These are phyloP conservation scores for Acromyrmex heyeri DNA, from an alignment of 1,140 invertebrate species.

Conservation along the genomic window DNA sequence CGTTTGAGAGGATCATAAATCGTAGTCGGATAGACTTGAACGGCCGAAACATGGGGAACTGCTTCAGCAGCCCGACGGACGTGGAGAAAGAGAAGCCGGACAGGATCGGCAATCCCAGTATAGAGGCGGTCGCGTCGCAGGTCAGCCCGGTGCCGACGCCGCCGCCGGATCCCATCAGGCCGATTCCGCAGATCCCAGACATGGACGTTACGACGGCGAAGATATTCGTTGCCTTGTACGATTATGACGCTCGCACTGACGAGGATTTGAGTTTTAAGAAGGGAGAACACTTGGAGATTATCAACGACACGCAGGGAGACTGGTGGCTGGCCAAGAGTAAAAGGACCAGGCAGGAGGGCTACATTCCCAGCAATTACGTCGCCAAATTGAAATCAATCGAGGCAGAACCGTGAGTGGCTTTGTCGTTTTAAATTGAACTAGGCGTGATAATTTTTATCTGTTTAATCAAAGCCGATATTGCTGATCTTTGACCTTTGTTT, in stretches of 20 bases:
- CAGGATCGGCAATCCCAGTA: constrained; percentile 88
- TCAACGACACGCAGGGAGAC: constrained; percentile 99
- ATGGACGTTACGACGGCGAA: constrained; percentile 90
- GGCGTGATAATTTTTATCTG: neutral
- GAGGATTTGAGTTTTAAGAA: constrained; percentile 99
- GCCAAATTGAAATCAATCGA: constrained; percentile 99
- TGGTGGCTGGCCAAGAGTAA: constrained; percentile 99
- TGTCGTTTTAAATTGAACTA: neutral
- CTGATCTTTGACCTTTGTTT: too few relatives aligned
- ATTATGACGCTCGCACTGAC: constrained; percentile 99
- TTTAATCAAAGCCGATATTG: neutral
- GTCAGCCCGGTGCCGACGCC: constrained; percentile 89
- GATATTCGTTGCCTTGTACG: constrained; percentile 99
- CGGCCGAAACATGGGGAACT: constrained; percentile 89
- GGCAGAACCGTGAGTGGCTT: constrained; percentile 97
- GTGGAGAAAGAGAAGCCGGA: constrained; percentile 89
- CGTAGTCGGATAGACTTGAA: neutral
- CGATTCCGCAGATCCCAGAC: constrained; percentile 89
- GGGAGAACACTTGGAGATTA: constrained; percentile 98
- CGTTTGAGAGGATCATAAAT: neutral
- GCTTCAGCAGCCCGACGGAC: constrained; percentile 90
- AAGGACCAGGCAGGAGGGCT: constrained; percentile 97
- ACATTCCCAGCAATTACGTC: constrained; percentile 99
- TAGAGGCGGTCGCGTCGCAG: constrained; percentile 88
- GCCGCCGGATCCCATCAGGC: constrained; percentile 89